These are phyloP conservation scores for Cosmia pyralina DNA, from an alignment of 2,888 invertebrate species.

Conservation along the genomic window DNA sequence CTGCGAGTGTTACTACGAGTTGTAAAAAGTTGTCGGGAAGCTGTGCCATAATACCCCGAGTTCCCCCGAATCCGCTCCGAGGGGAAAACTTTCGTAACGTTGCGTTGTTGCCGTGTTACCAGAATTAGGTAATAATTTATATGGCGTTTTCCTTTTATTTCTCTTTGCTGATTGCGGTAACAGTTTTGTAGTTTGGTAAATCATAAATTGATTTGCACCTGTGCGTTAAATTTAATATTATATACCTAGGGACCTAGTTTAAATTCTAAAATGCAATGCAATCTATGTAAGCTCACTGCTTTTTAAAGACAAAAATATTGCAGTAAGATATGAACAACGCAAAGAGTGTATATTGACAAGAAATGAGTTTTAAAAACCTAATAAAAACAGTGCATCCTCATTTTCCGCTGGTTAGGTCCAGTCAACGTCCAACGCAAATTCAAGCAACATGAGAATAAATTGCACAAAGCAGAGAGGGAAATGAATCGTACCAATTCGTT, in stretches of 20 bases:
- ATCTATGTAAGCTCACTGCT: background rate
- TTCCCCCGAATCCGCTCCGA: slow-evolving; percentile 65
- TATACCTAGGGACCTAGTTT: background rate
- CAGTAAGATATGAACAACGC: background rate
- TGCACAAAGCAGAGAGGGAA: slow-evolving; percentile 30
- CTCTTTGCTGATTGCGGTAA: slow-evolving; percentile 50
- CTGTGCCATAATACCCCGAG: slow-evolving; percentile 71
- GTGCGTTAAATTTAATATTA: background rate
- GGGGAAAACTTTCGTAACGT: slow-evolving; percentile 73
- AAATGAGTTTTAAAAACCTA: slow-evolving; percentile 26
- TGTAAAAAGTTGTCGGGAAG: slow-evolving; percentile 78
- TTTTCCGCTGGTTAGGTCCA: slow-evolving; percentile 41
- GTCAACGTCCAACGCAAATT: slow-evolving; percentile 16
- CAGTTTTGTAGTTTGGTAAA: slow-evolving; percentile 35
- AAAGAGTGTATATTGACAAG: slow-evolving; percentile 2
- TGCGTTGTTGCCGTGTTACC: slow-evolving; percentile 72
- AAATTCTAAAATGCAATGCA: background rate
- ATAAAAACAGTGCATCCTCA: slow-evolving; percentile 31
- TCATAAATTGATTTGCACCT: slow-evolving; percentile 14
- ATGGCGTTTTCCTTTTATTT: slow-evolving; percentile 69
- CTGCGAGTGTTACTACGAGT: slow-evolving; percentile 71
- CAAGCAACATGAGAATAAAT: slow-evolving; percentile 21
- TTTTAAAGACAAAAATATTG: background rate
- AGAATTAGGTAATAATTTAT: slow-evolving; percentile 83
- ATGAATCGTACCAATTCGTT: slow-evolving; percentile 34